Evolutionary conservation across 2,888 invertebrate genomes (phyloP).

Genomic region (Tenthredo livida): DNA sequence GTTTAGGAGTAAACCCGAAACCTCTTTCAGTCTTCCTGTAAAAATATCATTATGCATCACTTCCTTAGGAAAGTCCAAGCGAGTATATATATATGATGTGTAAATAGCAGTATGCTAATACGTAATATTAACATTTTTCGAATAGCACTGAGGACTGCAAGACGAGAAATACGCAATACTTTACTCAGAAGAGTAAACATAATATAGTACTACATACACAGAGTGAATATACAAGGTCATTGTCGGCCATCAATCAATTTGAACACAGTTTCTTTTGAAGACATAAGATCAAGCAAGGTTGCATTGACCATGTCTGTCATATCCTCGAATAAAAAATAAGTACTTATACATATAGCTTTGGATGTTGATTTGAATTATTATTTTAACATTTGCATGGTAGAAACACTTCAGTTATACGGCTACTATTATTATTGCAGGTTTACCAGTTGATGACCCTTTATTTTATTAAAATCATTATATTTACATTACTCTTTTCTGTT

Average conservation of each 20-base stretch:
- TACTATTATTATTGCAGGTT: neutral
- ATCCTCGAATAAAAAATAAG: neutral
- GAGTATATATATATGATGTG: neutral
- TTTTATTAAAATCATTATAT: neutral
- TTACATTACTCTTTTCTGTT: neutral
- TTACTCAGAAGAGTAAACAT: conserved; percentile 3
- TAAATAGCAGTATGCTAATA: conserved; percentile 32
- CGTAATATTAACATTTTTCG: conserved; percentile 19
- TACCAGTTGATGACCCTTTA: neutral
- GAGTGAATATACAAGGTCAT: conserved; percentile 12
- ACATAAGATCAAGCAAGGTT: neutral
- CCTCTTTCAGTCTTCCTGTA: neutral
- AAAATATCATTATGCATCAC: neutral
- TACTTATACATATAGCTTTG: neutral
- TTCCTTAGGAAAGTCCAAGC: neutral
- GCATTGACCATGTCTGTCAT: neutral
- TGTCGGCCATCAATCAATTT: neutral
- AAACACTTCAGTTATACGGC: neutral
- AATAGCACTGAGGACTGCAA: conserved; percentile 7
- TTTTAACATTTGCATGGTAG: neutral
- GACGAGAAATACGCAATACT: conserved; percentile 17
- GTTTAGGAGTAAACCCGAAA: neutral
- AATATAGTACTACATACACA: neutral
- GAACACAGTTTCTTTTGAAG: neutral
- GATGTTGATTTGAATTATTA: neutral